Evolutionary conservation across 2,797 vertebrate genomes (phyloP), one percentile per base, ranked within the genome.

Genomic region (Rhynchotus rufescens): DNA sequence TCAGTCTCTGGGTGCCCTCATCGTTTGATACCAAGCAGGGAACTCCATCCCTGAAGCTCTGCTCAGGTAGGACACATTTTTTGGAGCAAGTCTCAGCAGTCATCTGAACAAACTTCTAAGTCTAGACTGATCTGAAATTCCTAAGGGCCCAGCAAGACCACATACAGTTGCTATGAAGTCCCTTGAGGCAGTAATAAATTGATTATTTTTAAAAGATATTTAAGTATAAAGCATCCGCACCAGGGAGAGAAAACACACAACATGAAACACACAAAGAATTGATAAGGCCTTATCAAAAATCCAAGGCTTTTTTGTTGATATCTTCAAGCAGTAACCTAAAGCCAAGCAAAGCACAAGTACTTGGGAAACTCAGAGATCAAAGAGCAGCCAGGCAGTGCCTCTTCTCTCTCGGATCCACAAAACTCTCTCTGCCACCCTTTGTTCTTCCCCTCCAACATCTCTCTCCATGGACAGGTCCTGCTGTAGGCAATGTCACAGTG

Each of bases 71-170:
- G 94, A 85, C 80, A 75, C n/a, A 34, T 1, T 75, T 94, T 83
- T 89, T n/a, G 83, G 91, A 93, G 68, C 76, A 67, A 91, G 80
- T 75, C 80, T 91, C 76, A 69, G 79, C 86, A 90, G 84, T 84
- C 88, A 95, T n/a, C 91, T 62, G 73, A 94, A 78, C 73, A 82
- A 91, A 84, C 82, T 65, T 80, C 54, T 49, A 89, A 94, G 84
- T 26, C 72, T 85, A 69, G 78, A 76, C 89, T 25, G 34, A 74
- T 86, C 78, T 30, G 34, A 92, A n/a, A n/a, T n/a, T n/a, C n/a
- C n/a, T n/a, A n/a, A n/a, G n/a, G n/a, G n/a, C n/a, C n/a, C n/a
- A n/a, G n/a, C n/a, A n/a, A n/a, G n/a, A 95, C 92, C 91, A 93
- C 80, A 90, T 92, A 84, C 10, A 5, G 72, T 78, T 94, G 89